A percentile compares a stretch with the other conserved stretches of the same genome.
These are phyloP conservation scores for Celastrina argiolus DNA, from an alignment of 2,888 invertebrate species.

Conservation along the genomic window DNA sequence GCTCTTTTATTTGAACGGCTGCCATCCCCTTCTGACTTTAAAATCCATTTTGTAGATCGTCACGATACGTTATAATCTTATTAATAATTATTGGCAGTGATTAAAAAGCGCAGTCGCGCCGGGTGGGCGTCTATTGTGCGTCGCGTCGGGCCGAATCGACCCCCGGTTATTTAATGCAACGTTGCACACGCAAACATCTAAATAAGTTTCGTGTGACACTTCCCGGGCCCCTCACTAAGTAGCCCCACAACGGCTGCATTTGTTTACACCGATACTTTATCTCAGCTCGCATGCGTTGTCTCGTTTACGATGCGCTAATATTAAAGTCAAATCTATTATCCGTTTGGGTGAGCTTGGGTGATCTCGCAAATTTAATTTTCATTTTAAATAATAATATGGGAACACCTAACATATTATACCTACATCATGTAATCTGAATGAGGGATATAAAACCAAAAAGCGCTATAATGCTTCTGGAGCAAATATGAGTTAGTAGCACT, in stretches of 20 bases:
- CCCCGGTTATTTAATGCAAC: constrained; percentile 77
- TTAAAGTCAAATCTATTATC: constrained; percentile 3
- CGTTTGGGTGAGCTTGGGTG: not conserved
- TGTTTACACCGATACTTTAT: constrained; percentile 23
- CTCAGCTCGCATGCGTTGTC: constrained; percentile 13
- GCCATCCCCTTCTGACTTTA: constrained; percentile 4
- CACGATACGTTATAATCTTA: constrained; percentile 10
- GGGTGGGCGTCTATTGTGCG: constrained; percentile 49
- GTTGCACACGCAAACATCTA: constrained; percentile 77
- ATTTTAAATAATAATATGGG: not conserved
- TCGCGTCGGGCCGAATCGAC: constrained; percentile 55
- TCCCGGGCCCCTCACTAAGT: constrained; percentile 75
- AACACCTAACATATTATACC: no score
- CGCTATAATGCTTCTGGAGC: no score
- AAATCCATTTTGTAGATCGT: constrained; percentile 9
- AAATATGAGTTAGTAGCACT: no score
- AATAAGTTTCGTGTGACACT: constrained; percentile 76
- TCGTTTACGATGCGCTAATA: constrained; percentile 9
- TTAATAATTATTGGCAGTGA: constrained; percentile 20
- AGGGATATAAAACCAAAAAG: no score
- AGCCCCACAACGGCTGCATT: constrained; percentile 56
- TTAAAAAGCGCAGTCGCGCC: constrained; percentile 44
- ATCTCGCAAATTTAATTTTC: not conserved
- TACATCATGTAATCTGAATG: no score
- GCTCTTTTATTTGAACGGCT: not conserved